Percentiles rank a stretch among this genome's conserved stretches.
phyloP scores from a whole-genome alignment of 1,140 invertebrate genomes.

The Zaprionus camerounensis region DNA sequence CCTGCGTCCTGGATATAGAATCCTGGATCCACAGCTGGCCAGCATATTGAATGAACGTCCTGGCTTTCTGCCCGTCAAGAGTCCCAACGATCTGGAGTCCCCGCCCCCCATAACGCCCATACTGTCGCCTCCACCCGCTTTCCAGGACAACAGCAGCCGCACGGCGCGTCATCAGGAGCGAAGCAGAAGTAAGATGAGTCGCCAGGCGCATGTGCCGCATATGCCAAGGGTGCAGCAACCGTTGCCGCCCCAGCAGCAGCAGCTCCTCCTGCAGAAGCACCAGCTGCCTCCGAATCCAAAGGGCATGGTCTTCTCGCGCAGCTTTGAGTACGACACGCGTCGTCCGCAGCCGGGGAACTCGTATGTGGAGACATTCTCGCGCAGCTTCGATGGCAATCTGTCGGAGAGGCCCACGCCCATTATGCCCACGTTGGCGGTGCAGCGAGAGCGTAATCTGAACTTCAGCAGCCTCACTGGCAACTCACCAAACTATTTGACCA shows the following conservation, averaged over 20 bases:
- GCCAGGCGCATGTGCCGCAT: constrained; percentile 37
- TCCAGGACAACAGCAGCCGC: constrained; percentile 83
- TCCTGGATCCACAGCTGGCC: constrained; percentile 76
- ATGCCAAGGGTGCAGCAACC: constrained; percentile 32
- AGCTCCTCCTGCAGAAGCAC: constrained; percentile 13
- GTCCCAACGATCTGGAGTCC: constrained; percentile 69
- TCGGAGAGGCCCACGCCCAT: constrained; percentile 59
- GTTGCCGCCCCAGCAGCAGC: constrained; percentile 10
- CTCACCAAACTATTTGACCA: constrained; percentile 81
- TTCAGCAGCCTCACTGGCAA: constrained; percentile 80
- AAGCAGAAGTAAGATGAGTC: constrained; percentile 56
- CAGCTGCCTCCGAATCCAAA: constrained; percentile 42
- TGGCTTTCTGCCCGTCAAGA: constrained; percentile 79
- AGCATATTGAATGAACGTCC: constrained; percentile 81
- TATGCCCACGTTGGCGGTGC: constrained; percentile 47
- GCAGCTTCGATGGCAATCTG: constrained; percentile 82
- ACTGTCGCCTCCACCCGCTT: constrained; percentile 85
- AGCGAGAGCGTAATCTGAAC: constrained; percentile 72
- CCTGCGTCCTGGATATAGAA: constrained; percentile 73
- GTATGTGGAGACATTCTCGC: constrained; percentile 81
- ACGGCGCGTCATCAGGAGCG: constrained; percentile 47
- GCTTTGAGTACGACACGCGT: constrained; percentile 82
- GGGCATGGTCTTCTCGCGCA: constrained; percentile 84
- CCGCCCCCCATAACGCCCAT: constrained; percentile 85
- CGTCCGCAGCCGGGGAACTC: constrained; percentile 64